These are phyloP conservation scores for Heliconius cydno DNA, from an alignment of 2,888 invertebrate genomes.

Conservation along the genomic window DNA sequence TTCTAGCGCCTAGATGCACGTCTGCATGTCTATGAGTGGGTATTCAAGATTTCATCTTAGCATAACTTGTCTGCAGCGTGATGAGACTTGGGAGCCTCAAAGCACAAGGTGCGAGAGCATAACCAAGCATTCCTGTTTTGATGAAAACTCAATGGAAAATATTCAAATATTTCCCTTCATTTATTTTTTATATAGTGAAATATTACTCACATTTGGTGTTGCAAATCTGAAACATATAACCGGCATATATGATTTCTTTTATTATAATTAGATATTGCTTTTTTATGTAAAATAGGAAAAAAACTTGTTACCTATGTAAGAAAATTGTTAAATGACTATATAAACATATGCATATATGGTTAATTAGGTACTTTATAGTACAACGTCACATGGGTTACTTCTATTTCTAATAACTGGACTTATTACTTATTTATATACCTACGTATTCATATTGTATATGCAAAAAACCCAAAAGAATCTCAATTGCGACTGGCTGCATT, in stretches of 20 bases:
- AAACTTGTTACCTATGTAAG: too few species aligned
- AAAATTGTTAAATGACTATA: neutral
- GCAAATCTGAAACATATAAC: too few species aligned
- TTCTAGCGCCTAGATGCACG: neutral
- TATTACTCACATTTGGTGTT: too few species aligned
- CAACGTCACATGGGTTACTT: neutral
- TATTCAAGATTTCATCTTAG: conserved; percentile 19
- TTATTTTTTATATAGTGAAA: neutral
- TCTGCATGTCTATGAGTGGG: conserved; percentile 4
- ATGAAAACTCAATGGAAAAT: neutral
- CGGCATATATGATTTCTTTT: too few species aligned
- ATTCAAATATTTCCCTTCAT: neutral
- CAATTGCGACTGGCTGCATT: neutral
- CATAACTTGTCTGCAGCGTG: conserved; percentile 22
- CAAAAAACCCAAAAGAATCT: neutral
- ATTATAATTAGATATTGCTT: too few species aligned
- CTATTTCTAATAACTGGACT: neutral
- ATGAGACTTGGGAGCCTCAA: neutral
- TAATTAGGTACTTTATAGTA: neutral
- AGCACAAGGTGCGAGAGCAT: neutral
- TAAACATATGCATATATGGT: neutral
- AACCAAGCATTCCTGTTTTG: conserved; percentile 4
- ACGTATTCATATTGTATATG: neutral
- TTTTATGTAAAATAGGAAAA: too few species aligned
- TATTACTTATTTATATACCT: neutral